Evolutionary conservation across 2,113 vertebrate species (phyloP), one percentile per base, ranked within the genome.

Genomic region (Marcusenius ussheri): DNA sequence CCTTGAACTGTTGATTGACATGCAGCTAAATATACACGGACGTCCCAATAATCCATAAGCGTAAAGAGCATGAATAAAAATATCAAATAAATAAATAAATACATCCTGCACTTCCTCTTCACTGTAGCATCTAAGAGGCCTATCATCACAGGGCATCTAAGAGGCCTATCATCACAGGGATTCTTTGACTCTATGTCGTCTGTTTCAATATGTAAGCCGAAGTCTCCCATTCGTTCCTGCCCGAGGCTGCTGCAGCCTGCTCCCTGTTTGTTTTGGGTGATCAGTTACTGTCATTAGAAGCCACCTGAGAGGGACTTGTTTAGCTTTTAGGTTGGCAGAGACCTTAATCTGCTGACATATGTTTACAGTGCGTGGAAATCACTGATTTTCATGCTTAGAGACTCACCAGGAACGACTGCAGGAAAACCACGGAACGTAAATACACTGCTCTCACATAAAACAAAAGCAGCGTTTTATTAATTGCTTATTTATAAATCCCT

Each of bases 331-430:
- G 35, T 39, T 80, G 74, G 74, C 74, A 80, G 74, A 80, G 74
- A 80, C 74, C n/a, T 42, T 80, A 80, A 80, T 80, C 74, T 80
- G 74, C 74, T 39, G 74, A 80, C 74, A 80, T 42, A 80, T 80
- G 74, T 80, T 80, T 80, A 42, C 74, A 80, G 74, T 42, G 31
- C 15, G 17, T 80, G 74, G 35, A 80, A 42, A 80, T 13, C 31
- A 80, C 74, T 42, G 74, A 42, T 80, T 42, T 39, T 80, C 74
- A 80, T 7, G 35, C 74, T 80, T 42, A 39, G 74, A 42, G 74
- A 15, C 35, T 80, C 74, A 80, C 74, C 74, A 42, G 74, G 5
- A 35, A 35, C 17, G 35, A 42, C 35, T 42, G 74, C 35, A 42
- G 31, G 74, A 80, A 19, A 19, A 19, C 35, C 31, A 13, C 31